Conservation (phyloP, 2,113 vertebrate species). For the Lepidothrix coronata region DNA sequence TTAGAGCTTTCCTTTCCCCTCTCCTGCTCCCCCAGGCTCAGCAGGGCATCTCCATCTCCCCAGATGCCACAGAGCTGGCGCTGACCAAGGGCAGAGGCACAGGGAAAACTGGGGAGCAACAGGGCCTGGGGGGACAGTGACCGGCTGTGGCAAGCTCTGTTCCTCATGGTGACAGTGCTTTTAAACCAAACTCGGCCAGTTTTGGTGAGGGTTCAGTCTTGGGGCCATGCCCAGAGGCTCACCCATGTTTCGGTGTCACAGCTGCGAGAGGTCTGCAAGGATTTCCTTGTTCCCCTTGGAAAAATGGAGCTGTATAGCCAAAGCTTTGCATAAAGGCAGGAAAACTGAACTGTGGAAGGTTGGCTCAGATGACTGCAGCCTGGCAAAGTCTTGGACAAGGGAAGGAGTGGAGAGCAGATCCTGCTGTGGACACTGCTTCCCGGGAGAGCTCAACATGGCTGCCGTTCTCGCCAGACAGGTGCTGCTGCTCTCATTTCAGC, state of each 20-base stretch:
- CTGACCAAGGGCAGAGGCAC: neutral
- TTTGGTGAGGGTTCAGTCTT: neutral
- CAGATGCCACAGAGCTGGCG: accelerated
- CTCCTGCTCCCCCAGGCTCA: accelerated
- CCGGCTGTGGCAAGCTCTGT: accelerated
- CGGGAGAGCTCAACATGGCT: neutral
- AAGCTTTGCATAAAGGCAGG: neutral
- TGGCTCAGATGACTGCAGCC: neutral
- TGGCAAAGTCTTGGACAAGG: neutral
- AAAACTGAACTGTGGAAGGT: neutral
- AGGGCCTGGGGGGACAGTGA: accelerated
- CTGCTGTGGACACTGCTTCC: constrained; percentile 25
- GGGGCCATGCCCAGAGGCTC: neutral
- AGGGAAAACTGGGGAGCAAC: neutral
- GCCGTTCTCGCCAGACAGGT: neutral
- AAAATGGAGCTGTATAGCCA: neutral
- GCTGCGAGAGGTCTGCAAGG: neutral
- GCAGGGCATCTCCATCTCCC: neutral
- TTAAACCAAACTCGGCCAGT: neutral
- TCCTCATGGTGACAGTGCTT: accelerated
- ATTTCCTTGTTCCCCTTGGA: neutral
- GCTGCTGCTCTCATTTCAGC: neutral
- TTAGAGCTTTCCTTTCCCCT: neutral
- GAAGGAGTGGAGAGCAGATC: neutral
- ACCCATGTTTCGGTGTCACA: accelerated